Conservation (phyloP, 2,113 vertebrate genomes). For the Merops nubicus region DNA sequence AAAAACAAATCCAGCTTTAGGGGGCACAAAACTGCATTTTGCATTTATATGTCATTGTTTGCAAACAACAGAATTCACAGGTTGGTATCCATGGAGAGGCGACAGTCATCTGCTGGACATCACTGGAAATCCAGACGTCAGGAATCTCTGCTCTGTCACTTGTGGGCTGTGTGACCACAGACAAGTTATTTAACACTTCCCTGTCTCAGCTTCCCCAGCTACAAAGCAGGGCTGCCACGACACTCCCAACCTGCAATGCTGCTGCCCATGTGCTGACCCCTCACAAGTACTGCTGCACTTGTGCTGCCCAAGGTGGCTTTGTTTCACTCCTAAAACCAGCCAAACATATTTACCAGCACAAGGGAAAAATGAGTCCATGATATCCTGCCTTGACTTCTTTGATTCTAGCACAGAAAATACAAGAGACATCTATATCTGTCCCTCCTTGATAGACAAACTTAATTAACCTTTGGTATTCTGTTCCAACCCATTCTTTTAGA, state of each 20-base stretch:
- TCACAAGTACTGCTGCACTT: not conserved
- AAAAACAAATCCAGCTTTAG: not conserved
- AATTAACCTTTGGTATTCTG: constrained; percentile 99
- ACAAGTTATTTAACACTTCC: not conserved
- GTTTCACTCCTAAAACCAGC: not conserved
- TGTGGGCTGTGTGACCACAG: not conserved
- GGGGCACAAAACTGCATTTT: not conserved
- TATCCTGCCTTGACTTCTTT: constrained; percentile 70
- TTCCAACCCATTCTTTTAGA: constrained; percentile 84
- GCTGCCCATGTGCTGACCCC: not conserved
- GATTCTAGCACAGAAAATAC: constrained; percentile 64
- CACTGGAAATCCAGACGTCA: not conserved
- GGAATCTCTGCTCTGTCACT: not conserved
- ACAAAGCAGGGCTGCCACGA: not conserved
- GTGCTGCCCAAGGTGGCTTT: not conserved
- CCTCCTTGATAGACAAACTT: constrained; percentile 89
- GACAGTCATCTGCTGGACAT: not conserved
- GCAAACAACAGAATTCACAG: not conserved
- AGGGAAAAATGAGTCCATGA: constrained; percentile 32
- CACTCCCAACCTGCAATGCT: not conserved
- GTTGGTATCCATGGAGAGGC: not conserved
- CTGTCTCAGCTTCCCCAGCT: not conserved
- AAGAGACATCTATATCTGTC: constrained; percentile 80
- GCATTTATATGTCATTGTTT: not conserved
- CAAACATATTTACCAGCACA: constrained; percentile 10